Evolutionary conservation across 92 coral and sea anemone genomes (phyloP).

Genomic region (Epizoanthus scotinus): DNA sequence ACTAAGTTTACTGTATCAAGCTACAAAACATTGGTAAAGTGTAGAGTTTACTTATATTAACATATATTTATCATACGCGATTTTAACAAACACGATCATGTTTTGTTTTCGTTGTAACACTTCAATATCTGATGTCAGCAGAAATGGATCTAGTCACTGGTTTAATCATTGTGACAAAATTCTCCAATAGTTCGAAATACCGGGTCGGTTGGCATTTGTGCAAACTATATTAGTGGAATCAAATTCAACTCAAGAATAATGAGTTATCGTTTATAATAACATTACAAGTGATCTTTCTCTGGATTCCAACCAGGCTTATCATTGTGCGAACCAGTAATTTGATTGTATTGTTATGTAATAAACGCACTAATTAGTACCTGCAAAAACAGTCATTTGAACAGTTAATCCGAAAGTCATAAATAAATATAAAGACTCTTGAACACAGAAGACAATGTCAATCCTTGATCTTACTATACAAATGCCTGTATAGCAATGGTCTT

Average conservation of each 20-base stretch:
- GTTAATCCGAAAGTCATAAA: no score
- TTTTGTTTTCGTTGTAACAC: neutral
- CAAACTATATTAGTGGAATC: neutral
- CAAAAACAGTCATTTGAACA: neutral
- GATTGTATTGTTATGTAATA: constrained; percentile 11
- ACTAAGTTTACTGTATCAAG: no score
- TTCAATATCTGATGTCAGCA: constrained; percentile 19
- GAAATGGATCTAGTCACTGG: neutral
- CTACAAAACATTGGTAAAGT: no score
- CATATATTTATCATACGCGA: constrained; percentile 2
- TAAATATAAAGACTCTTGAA: no score
- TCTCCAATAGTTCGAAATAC: neutral
- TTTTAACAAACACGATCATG: constrained; percentile 17
- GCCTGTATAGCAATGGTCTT: no score
- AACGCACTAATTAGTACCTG: constrained; percentile 18
- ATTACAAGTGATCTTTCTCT: no score
- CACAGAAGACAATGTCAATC: no score
- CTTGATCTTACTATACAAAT: no score
- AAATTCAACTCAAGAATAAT: neutral
- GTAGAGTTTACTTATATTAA: neutral
- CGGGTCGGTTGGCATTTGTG: neutral
- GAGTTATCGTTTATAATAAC: no score
- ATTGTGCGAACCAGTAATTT: neutral
- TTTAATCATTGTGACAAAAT: no score
- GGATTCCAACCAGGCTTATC: neutral